Conservation (phyloP, 2,797 vertebrate species). For the Clarias platycephalus region DNA sequence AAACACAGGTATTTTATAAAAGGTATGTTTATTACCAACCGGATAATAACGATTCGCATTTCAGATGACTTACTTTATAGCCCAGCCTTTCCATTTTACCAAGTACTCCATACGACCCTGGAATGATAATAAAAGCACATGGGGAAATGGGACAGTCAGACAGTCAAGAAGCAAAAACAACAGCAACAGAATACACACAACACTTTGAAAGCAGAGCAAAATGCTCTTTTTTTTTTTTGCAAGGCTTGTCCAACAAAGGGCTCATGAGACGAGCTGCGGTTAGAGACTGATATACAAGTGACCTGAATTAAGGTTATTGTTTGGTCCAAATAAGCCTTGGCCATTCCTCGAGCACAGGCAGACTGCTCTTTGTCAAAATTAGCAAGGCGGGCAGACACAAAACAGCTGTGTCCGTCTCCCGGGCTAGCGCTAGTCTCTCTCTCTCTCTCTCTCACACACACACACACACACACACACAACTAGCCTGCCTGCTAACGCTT, state of each 20-base stretch:
- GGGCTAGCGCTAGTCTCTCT: constrained; percentile 23
- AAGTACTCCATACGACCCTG: constrained; percentile 84
- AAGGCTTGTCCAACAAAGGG: constrained; percentile 2
- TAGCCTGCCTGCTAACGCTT: constrained; percentile 35
- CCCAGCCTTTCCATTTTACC: constrained; percentile 87
- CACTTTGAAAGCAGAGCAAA: background rate
- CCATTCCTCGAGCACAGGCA: background rate
- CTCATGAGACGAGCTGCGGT: background rate
- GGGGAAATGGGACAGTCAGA: background rate
- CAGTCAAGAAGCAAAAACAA: background rate
- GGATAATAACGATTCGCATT: background rate
- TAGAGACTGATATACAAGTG: background rate
- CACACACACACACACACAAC: background rate
- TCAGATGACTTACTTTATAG: constrained; percentile 81
- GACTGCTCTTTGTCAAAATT: constrained; percentile 57
- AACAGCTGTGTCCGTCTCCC: constrained; percentile 55
- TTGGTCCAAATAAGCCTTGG: background rate
- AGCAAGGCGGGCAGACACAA: constrained; percentile 56
- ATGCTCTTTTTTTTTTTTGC: background rate
- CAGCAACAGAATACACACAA: background rate
- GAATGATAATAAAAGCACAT: constrained; percentile 57
- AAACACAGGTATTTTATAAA: background rate
- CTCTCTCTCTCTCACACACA: background rate
- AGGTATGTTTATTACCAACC: background rate
- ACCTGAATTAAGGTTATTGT: background rate